These are phyloP conservation scores for Chlorops oryzae DNA, from an alignment of 1,140 invertebrate genomes.

Conservation along the genomic window DNA sequence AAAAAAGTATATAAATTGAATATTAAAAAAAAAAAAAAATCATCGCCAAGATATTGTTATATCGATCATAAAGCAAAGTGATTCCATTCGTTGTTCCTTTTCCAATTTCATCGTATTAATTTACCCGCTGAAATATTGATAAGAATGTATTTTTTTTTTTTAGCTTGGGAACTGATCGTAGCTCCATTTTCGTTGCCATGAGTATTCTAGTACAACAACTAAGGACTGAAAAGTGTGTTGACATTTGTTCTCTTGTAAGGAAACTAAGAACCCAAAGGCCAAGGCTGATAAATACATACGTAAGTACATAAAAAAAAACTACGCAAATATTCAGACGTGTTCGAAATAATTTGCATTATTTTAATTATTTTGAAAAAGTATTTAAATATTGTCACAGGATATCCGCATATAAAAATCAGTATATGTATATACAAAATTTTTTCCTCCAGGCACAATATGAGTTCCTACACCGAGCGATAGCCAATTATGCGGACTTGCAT, in stretches of 20 bases:
- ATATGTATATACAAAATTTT: constrained; percentile 14
- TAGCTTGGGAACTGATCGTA: constrained; percentile 75
- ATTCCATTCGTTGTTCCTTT: too few species aligned
- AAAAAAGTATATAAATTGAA: too few species aligned
- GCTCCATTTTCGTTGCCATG: constrained; percentile 81
- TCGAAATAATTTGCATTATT: not conserved
- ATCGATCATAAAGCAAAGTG: too few species aligned
- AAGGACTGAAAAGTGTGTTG: constrained; percentile 71
- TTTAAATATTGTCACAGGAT: too few species aligned
- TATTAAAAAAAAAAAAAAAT: too few species aligned
- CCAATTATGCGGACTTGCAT: constrained; percentile 83
- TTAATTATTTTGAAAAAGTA: too few species aligned
- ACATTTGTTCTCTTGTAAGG: constrained; percentile 75
- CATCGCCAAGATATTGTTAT: too few species aligned
- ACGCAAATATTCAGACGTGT: not conserved
- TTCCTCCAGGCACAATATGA: constrained; percentile 79
- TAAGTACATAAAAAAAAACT: constrained; percentile 50
- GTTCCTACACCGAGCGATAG: constrained; percentile 82
- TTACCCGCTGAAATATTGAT: not conserved
- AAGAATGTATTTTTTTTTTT: constrained; percentile 9
- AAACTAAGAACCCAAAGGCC: constrained; percentile 78
- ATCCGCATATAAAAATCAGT: not conserved
- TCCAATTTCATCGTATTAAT: not conserved
- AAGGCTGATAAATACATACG: constrained; percentile 75
- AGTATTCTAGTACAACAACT: constrained; percentile 80